These are phyloP conservation scores for Apamea monoglypha DNA, from an alignment of 2,888 invertebrate species.

Conservation along the genomic window DNA sequence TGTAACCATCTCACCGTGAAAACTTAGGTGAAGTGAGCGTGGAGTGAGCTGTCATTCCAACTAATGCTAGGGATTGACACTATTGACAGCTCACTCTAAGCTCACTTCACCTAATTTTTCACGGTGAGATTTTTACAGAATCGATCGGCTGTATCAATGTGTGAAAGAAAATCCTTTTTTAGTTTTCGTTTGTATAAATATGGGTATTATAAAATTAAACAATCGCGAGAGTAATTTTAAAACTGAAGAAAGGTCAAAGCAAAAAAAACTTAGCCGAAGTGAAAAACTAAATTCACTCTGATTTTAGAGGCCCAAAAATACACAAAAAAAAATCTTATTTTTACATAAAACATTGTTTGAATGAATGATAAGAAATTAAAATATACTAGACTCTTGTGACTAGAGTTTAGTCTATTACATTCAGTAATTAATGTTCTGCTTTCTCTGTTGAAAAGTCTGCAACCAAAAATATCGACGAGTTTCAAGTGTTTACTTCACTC, in stretches of 20 bases:
- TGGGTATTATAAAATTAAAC: background rate
- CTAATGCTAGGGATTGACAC: too few species aligned
- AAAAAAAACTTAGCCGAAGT: background rate
- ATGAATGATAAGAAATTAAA: too few species aligned
- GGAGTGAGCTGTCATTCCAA: too few species aligned
- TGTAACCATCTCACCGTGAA: too few species aligned
- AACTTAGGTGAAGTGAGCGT: too few species aligned
- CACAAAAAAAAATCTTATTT: background rate
- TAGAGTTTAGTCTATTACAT: too few species aligned
- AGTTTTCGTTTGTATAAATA: background rate
- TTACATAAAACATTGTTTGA: too few species aligned
- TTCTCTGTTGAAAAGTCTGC: background rate
- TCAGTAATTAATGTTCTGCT: too few species aligned
- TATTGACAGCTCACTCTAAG: too few species aligned
- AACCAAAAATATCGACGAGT: background rate
- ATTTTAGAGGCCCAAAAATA: background rate
- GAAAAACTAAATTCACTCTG: background rate
- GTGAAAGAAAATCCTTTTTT: background rate
- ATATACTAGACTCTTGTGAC: too few species aligned
- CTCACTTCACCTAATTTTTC: too few species aligned
- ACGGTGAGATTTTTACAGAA: too few species aligned
- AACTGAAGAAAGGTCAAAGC: background rate
- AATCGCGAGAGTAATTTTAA: background rate
- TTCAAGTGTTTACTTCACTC: background rate
- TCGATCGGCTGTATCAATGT: background rate